A percentile compares a stretch with the other conserved stretches of the same genome.
Evolutionary conservation across 37 sponge, comb jelly and placozoan species (phyloP).

Genomic region (Axinella damicornis): DNA sequence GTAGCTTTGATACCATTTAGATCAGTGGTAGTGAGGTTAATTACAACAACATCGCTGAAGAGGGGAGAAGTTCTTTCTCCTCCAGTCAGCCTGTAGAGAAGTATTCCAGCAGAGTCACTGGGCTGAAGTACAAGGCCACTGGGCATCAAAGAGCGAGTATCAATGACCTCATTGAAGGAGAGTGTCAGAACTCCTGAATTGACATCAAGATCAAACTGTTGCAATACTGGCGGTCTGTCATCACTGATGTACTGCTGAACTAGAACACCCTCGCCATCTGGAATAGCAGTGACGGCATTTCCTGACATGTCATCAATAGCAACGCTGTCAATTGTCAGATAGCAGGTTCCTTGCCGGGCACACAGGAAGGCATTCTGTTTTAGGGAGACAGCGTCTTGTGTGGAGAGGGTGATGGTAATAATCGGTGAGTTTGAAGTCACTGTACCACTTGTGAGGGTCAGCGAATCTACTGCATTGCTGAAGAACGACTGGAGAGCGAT

Average conservation of each 20-base stretch:
- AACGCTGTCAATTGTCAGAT: constrained; percentile 39
- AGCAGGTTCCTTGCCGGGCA: constrained; percentile 80
- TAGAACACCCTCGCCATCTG: constrained; percentile 38
- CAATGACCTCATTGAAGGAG: constrained; percentile 86
- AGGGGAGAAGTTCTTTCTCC: constrained; percentile 62
- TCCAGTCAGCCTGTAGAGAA: constrained; percentile 76
- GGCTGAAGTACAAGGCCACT: constrained; percentile 61
- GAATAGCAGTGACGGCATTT: constrained; percentile 38
- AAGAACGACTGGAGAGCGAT: constrained; percentile 74
- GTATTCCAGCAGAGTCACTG: background rate
- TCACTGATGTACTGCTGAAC: constrained; percentile 71
- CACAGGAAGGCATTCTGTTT: constrained; percentile 78
- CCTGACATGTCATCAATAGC: constrained; percentile 75
- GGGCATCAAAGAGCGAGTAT: constrained; percentile 53
- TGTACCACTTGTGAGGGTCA: constrained; percentile 54
- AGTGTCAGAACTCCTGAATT: constrained; percentile 77
- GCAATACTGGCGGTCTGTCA: constrained; percentile 58
- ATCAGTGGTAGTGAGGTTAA: constrained; percentile 69
- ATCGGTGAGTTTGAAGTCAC: constrained; percentile 27
- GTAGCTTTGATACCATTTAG: constrained; percentile 81
- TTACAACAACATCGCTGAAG: constrained; percentile 57
- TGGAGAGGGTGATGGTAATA: constrained; percentile 57
- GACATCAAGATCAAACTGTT: constrained; percentile 73
- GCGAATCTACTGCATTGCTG: constrained; percentile 37
- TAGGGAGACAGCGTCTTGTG: constrained; percentile 62